phyloP scores from a whole-genome alignment of 2,113 vertebrate species.

The Neodon shergylaensis region DNA sequence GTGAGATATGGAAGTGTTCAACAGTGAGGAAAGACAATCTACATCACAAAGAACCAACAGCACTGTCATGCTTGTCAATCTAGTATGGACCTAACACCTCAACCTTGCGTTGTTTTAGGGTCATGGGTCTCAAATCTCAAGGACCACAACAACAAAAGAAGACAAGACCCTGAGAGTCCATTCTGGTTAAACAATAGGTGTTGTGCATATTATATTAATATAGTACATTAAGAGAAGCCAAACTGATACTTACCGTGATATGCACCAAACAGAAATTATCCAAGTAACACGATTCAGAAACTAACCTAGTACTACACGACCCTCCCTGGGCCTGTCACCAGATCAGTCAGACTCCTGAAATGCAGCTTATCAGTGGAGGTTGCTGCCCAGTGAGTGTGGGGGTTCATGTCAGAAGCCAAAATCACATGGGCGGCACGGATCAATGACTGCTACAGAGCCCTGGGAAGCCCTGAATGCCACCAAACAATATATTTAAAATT shows the following conservation, averaged over 20 bases:
- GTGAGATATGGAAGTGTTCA: background rate
- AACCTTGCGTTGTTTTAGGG: background rate
- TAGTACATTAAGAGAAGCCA: background rate
- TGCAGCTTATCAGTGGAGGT: background rate
- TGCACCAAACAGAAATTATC: background rate
- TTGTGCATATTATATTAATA: too few species aligned
- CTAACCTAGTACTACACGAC: background rate
- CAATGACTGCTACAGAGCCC: background rate
- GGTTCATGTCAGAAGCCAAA: background rate
- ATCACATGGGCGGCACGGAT: background rate
- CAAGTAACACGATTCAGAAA: background rate
- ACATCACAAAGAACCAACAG: background rate
- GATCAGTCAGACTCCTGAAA: background rate
- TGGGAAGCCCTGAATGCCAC: too few species aligned
- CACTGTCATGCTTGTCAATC: background rate
- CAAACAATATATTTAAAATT: background rate
- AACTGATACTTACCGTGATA: background rate
- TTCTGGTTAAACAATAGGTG: background rate
- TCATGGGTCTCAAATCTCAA: background rate
- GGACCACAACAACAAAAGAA: background rate
- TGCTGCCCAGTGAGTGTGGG: too few species aligned
- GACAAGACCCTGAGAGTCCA: background rate
- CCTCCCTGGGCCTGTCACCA: background rate
- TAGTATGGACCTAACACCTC: background rate
- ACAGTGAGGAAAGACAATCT: background rate